These are phyloP conservation scores for Tetramorium simillimum DNA, from an alignment of 1,140 invertebrate species.

Conservation along the genomic window DNA sequence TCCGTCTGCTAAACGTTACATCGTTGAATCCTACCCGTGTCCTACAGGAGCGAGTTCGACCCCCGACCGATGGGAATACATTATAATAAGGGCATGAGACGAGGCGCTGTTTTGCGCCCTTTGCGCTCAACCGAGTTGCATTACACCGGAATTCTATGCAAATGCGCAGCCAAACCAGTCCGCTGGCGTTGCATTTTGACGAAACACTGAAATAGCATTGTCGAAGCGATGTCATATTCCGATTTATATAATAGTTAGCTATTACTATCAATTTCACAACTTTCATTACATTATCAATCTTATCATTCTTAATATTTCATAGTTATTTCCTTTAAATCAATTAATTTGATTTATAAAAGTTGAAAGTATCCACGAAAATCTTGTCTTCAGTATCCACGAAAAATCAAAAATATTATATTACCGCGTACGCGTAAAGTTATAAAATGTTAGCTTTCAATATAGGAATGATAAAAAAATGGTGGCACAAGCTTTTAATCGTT, in stretches of 20 bases:
- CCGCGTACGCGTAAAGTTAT: background rate
- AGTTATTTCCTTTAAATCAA: background rate
- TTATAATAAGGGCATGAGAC: conserved; percentile 68
- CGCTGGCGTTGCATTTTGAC: conserved; percentile 11
- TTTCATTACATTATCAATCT: too few species aligned
- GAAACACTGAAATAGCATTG: background rate
- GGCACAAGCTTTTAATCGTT: background rate
- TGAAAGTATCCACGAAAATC: background rate
- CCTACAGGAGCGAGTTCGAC: conserved; percentile 51
- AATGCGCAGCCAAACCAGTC: conserved; percentile 35
- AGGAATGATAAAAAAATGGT: background rate
- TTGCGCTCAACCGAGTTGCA: conserved; percentile 23
- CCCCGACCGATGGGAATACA: conserved; percentile 67
- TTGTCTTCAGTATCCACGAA: background rate
- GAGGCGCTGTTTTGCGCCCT: conserved; percentile 44
- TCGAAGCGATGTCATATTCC: background rate
- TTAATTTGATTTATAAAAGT: background rate
- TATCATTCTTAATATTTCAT: background rate
- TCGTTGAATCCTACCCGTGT: conserved; percentile 59
- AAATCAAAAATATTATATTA: background rate
- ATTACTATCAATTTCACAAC: background rate
- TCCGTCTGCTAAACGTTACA: conserved; percentile 73
- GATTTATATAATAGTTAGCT: background rate
- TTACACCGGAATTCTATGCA: conserved; percentile 53
- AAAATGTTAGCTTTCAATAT: background rate